Evolutionary conservation across 37 sponge, comb jelly and placozoan genomes (phyloP), one percentile per base, ranked within the genome.

Genomic region (Oopsacas minuta): DNA sequence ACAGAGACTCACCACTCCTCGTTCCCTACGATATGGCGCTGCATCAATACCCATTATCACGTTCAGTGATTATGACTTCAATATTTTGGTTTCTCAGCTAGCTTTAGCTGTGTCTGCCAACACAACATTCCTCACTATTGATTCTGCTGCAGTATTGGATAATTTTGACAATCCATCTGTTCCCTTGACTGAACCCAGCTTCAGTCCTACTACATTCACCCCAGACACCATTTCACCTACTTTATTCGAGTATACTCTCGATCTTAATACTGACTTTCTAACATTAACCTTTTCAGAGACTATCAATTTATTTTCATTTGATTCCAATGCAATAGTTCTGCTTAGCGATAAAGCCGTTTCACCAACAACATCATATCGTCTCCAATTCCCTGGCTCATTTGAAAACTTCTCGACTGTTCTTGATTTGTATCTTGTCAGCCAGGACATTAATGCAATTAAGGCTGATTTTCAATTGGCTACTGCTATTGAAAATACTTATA

Each of bases 281-380:
- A 86, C 39, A 0, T 85, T 95, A n/a, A 88, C 86, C 0, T 95
- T 95, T 87, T 86, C 93, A 36, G 96, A 95, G 38, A 92, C 96
- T 35, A 93, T 95, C 37, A 95, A 95, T 75, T 38, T 88, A 22
- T 87, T 91, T 0, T 91, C 93, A 1, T 93, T 95, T 81, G 52
- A 87, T 42, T 36, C 86, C 38, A 36, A 84, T 8, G 86, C 87
- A 5, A 34, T 95, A 22, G 81, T 87, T 22, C 38, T 94, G 8
- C 93, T 61, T 61, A 61, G 75, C 22, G 28, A 61, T 12, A 61
- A 61, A 61, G 7, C 75, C 7, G 75, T 3, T 12, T 25, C 30
- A 25, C 75, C 75, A 3, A n/a, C 30, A 3, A 25, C 75, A 3
- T 61, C 75, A 61, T 61, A 20, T 12, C 7, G 1, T 25, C 1